Evolutionary conservation across 2,797 vertebrate genomes (phyloP).

Genomic region (Parotocinclus haroldoi): DNA sequence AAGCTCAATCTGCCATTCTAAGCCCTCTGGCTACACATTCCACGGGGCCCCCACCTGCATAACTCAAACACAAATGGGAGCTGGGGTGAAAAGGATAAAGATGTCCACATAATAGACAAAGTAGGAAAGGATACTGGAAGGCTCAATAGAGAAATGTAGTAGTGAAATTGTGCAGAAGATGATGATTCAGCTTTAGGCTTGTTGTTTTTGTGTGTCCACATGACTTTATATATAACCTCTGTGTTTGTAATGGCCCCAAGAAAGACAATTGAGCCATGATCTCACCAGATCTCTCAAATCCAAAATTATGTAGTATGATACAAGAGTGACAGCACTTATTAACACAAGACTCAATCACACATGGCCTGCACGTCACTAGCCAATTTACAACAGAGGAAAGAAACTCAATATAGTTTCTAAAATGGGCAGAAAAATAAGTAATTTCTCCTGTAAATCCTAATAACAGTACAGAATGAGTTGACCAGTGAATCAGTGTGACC

Average conservation of each 20-base stretch:
- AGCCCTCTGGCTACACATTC: not conserved
- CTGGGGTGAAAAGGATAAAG: not conserved
- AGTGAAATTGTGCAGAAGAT: too few relatives aligned
- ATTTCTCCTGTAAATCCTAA: not conserved
- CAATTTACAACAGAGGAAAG: not conserved
- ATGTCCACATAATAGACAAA: not conserved
- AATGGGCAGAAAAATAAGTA: not conserved
- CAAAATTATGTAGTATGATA: conserved; percentile 22
- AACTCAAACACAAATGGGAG: not conserved
- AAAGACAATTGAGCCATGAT: conserved; percentile 14
- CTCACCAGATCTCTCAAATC: conserved; percentile 7
- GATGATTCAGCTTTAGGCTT: not conserved
- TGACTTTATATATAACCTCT: not conserved
- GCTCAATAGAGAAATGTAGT: too few relatives aligned
- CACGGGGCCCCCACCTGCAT: not conserved
- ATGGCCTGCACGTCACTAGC: conserved; percentile 11
- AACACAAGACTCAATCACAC: conserved; percentile 20
- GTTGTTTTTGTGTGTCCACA: not conserved
- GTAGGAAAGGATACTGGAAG: not conserved
- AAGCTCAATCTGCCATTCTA: conserved; percentile 2
- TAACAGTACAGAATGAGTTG: not conserved
- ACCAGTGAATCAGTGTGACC: not conserved
- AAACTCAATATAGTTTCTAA: not conserved
- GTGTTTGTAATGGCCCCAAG: conserved; percentile 15
- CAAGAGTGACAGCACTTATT: conserved; percentile 21